A percentile compares a stretch with the other conserved stretches of the same genome.
Evolutionary conservation across 2,113 vertebrate species (phyloP).

Genomic region (Sapajus apella): DNA sequence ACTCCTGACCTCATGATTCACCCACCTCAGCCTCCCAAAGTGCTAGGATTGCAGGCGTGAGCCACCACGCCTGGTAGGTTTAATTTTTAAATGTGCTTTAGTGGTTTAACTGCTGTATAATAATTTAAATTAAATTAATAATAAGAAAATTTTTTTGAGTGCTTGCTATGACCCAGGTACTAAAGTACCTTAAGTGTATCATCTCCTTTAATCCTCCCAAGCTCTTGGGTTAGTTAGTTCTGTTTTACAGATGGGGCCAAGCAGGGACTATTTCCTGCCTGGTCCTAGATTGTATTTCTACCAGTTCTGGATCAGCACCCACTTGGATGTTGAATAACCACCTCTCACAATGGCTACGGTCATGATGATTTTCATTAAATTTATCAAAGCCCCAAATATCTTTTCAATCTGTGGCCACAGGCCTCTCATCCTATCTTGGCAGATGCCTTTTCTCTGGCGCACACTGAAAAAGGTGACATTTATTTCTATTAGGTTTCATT

Average conservation of each 20-base stretch:
- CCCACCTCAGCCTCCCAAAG: too few relatives aligned
- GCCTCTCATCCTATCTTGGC: background rate
- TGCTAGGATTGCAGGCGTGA: too few relatives aligned
- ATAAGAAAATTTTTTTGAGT: background rate
- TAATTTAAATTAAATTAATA: constrained; percentile 29
- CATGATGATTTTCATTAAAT: background rate
- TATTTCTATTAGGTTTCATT: background rate
- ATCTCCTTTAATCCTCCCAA: background rate
- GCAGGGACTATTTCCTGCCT: background rate
- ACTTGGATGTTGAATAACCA: background rate
- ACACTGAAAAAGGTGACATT: background rate
- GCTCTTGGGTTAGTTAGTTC: background rate
- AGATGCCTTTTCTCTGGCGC: background rate
- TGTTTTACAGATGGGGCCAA: background rate
- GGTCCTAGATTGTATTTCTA: background rate
- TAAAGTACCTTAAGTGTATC: too few relatives aligned
- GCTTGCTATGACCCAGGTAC: background rate
- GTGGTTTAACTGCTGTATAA: background rate
- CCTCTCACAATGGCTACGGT: background rate
- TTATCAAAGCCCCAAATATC: background rate
- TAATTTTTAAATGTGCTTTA: background rate
- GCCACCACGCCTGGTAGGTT: background rate
- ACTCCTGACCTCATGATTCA: too few relatives aligned
- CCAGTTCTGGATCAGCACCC: background rate
- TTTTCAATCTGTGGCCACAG: background rate